A percentile compares a stretch with the other conserved stretches of the same genome.
Evolutionary conservation across 2,113 vertebrate species (phyloP).

Genomic region (Phycodurus eques): DNA sequence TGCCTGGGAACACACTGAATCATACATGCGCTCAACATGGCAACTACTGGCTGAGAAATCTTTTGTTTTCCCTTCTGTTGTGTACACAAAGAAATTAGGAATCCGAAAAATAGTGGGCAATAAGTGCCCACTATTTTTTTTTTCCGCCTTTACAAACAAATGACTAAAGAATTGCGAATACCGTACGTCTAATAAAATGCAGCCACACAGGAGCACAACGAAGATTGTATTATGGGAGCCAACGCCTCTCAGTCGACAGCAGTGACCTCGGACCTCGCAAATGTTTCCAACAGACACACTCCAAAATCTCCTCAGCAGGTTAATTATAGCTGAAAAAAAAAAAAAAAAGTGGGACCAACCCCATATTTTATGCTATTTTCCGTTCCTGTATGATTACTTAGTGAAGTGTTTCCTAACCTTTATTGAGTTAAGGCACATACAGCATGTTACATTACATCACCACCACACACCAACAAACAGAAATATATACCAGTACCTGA

Average conservation of each 20-base stretch:
- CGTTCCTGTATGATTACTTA: not conserved
- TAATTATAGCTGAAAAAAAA: not conserved
- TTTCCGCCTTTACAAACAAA: not conserved
- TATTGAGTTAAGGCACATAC: not conserved
- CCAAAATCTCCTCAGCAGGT: not conserved
- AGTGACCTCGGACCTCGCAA: not conserved
- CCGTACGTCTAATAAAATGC: no score
- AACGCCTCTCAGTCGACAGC: not conserved
- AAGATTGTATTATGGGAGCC: not conserved
- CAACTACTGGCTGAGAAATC: not conserved
- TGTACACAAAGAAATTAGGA: not conserved
- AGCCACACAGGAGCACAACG: no score
- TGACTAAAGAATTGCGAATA: not conserved
- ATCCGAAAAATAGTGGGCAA: not conserved
- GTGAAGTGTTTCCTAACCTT: not conserved
- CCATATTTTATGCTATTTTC: not conserved
- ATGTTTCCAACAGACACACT: not conserved
- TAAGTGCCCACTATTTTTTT: no score
- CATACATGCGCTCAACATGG: not conserved
- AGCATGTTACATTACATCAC: not conserved
- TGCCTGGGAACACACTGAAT: slow-evolving; percentile 20
- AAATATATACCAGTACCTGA: not conserved
- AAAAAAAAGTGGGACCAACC: slow-evolving; percentile 3
- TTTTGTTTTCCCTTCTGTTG: not conserved
- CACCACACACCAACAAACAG: not conserved